Conservation (phyloP, 2,113 vertebrate species). For the Poeciliopsis occidentalis region DNA sequence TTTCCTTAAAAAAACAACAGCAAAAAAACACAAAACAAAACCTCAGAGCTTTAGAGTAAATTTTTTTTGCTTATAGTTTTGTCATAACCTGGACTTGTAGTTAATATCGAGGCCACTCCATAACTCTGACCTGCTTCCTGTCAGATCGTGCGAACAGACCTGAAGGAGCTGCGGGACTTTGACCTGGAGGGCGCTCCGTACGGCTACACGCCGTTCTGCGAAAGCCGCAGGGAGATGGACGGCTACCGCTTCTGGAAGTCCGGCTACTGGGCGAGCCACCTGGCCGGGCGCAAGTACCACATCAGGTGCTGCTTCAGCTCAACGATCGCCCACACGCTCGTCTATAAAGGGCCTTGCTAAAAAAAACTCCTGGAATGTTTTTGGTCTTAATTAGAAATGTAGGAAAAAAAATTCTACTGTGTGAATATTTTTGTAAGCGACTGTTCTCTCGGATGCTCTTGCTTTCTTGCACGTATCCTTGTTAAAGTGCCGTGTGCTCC, state of each 20-base stretch:
- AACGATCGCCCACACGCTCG: not conserved
- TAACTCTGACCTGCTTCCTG: not conserved
- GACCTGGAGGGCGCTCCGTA: conserved; percentile 95
- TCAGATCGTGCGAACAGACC: conserved; percentile 95
- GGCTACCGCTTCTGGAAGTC: conserved; percentile 99
- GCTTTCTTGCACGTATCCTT: rapidly evolving
- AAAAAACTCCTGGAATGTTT: too few species aligned
- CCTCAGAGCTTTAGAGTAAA: too few species aligned
- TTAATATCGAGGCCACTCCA: not conserved
- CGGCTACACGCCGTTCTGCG: conserved; percentile 97
- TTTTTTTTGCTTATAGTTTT: too few species aligned
- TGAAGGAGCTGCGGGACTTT: conserved; percentile 94
- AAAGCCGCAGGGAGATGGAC: conserved; percentile 96
- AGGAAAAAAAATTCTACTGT: too few species aligned
- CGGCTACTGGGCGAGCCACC: conserved; percentile 97
- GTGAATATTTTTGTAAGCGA: not conserved
- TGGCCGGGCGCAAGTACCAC: conserved; percentile 95
- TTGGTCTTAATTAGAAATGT: too few species aligned
- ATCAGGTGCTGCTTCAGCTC: conserved; percentile 86
- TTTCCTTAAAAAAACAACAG: too few species aligned
- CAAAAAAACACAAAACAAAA: too few species aligned
- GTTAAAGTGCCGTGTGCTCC: not conserved
- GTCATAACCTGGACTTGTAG: not conserved
- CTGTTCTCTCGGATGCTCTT: not conserved
- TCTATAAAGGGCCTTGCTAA: too few species aligned